phyloP scores from a whole-genome alignment of 2,797 vertebrate species.

The Anguilla obscura region DNA sequence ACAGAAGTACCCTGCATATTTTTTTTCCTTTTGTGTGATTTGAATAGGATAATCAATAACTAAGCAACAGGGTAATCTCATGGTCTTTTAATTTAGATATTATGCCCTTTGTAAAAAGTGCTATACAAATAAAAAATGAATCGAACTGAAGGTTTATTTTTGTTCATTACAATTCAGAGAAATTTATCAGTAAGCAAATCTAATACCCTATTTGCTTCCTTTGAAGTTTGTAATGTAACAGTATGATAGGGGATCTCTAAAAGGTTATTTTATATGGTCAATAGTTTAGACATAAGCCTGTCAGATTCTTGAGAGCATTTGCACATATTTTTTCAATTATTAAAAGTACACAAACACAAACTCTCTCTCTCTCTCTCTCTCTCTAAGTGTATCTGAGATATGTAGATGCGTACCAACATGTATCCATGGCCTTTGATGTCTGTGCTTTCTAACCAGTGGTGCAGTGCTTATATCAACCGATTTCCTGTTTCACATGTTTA shows the following conservation, averaged over 20 bases:
- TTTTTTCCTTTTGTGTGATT: not conserved
- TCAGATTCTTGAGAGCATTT: not conserved
- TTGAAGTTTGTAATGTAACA: not conserved
- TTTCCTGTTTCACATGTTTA: constrained; percentile 38
- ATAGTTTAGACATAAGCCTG: not conserved
- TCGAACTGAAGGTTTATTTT: not conserved
- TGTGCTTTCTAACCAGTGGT: constrained; percentile 45
- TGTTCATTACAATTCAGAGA: not conserved
- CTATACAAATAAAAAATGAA: not conserved
- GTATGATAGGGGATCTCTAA: not conserved
- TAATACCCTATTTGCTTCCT: not conserved
- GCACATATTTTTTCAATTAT: constrained; percentile 6
- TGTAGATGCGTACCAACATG: constrained; percentile 37
- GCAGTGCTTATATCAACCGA: not conserved
- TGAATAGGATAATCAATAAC: not conserved
- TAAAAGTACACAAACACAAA: not conserved
- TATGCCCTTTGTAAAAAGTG: not conserved
- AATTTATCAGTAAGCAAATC: not conserved
- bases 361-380: too few relatives aligned
- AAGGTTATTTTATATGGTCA: not conserved
- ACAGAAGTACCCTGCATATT: not conserved
- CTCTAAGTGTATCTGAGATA: constrained; percentile 30
- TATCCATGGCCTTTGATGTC: constrained; percentile 25
- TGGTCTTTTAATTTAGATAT: not conserved
- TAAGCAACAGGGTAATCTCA: too few relatives aligned